Evolutionary conservation across 2,888 invertebrate genomes (phyloP).

Genomic region (Lepidonotus clava): DNA sequence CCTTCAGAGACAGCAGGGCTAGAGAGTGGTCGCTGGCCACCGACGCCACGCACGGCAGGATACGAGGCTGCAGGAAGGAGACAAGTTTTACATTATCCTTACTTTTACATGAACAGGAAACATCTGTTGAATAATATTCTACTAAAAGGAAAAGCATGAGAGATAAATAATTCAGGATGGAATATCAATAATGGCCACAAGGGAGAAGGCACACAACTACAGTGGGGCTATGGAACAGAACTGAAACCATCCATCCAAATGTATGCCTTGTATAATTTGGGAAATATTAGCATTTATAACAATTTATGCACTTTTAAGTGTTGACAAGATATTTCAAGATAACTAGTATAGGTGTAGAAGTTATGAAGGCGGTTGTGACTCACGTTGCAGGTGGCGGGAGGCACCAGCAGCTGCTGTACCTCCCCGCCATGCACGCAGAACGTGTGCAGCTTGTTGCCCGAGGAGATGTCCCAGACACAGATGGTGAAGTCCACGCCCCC

Average conservation of each 20-base stretch:
- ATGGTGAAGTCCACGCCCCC: constrained; percentile 99
- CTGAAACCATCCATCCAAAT: too few relatives aligned
- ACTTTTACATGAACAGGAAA: not conserved
- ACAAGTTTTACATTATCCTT: not conserved
- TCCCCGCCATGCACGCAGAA: constrained; percentile 99
- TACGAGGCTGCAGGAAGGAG: constrained; percentile 86
- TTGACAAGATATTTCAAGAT: too few relatives aligned
- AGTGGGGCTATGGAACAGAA: too few relatives aligned
- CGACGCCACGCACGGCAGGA: constrained; percentile 96
- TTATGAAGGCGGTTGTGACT: constrained; percentile 70
- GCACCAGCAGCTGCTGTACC: constrained; percentile 95
- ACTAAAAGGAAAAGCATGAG: too few relatives aligned
- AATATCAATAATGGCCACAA: too few relatives aligned
- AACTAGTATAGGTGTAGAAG: too few relatives aligned
- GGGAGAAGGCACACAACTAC: too few relatives aligned
- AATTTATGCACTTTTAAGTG: too few relatives aligned
- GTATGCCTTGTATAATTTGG: too few relatives aligned
- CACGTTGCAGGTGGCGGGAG: constrained; percentile 89
- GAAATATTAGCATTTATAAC: too few relatives aligned
- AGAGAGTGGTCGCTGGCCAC: constrained; percentile 99
- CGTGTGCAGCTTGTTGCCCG: constrained; percentile 92
- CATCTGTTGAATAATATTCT: too few relatives aligned
- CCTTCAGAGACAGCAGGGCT: constrained; percentile 93
- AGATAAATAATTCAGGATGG: too few relatives aligned
- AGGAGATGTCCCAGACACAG: constrained; percentile 96